Percentiles rank a stretch among this genome's conserved stretches.
Evolutionary conservation across 2,888 invertebrate species (phyloP).

Genomic region (Nemotelus nigrinus): DNA sequence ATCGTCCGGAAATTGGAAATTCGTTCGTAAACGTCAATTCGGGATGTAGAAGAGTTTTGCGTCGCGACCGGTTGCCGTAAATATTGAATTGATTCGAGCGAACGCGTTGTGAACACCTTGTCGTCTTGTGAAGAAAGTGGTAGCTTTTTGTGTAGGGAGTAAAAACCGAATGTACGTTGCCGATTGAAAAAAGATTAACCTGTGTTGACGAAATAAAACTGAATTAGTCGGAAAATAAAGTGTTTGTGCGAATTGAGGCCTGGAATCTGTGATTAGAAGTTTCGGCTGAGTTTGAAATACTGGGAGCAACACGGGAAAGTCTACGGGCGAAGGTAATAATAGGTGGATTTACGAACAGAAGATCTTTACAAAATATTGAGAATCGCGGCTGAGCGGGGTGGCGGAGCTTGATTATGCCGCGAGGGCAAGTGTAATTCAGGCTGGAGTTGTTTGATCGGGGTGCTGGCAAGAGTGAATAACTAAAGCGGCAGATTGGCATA

Average conservation of each 20-base stretch:
- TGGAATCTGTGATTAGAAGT: background rate
- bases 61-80: background rate
- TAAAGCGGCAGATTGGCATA: background rate
- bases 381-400: too few relatives aligned
- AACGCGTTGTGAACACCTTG: conserved; percentile 8
- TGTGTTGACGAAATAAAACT: too few relatives aligned
- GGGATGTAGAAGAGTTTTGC: conserved; percentile 10
- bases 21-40: background rate
- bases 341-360: too few relatives aligned
- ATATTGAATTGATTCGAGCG: background rate
- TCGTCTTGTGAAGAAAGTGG: conserved; percentile 19
- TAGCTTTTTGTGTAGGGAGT: background rate
- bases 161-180: too few relatives aligned
- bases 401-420: too few relatives aligned
- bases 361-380: too few relatives aligned
- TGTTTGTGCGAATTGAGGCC: background rate
- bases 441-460: too few relatives aligned
- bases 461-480: background rate
- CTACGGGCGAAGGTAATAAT: background rate
- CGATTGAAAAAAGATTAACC: too few relatives aligned
- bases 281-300: background rate
- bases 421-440: too few relatives aligned
- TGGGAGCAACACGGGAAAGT: background rate
- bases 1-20: conserved; percentile 16
- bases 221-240: too few relatives aligned